Evolutionary conservation across 2,113 vertebrate species (phyloP), one percentile per base, ranked within the genome.

Genomic region (Crotophaga sulcirostris): DNA sequence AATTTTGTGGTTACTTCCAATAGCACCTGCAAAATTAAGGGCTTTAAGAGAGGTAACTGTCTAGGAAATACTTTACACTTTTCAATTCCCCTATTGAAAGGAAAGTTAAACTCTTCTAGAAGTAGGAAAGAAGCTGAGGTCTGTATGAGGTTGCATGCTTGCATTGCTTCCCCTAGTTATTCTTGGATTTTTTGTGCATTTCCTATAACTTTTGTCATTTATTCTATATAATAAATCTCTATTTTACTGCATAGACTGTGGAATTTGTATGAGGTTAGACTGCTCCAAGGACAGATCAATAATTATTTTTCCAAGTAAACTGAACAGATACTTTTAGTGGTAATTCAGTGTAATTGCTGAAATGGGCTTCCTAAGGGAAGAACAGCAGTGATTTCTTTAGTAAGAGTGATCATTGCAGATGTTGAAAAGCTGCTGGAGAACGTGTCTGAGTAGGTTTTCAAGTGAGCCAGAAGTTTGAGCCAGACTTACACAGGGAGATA

Each of bases 121-220:
- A 90, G 28, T 20, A 75, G 60, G 52, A 62, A 42, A 36, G 60
- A 66, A 79, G 69, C 20, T 34, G 56, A 87, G 16, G 7, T 33
- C 13, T 16, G 5, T 18, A 31, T 12, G 62, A 60, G 16, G 11
- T 20, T 84, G 18, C 7, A 12, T 7, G 1, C 51, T 83, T 87
- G 21, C 12, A 3, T 38, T 77, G 24, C 10, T 49, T 79, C 45
- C 33, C 0, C 0, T 64, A 16, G 4, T 33, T 88, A n/a, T 5
- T 67, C 0, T 7, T 51, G 20, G n/a, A 14, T 42, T 60, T 31
- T 77, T 68, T 60, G 24, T 64, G 24, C 6, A 20, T 51, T 87
- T 84, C 23, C 6, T 3, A 0, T 51, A 9, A 1, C 8, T 34
- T 79, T 87, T 83, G 29, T 23, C 1, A 3, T 33, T 59, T 56